phyloP scores from a whole-genome alignment of 2,797 vertebrate genomes.

The Anolis apletophallus region DNA sequence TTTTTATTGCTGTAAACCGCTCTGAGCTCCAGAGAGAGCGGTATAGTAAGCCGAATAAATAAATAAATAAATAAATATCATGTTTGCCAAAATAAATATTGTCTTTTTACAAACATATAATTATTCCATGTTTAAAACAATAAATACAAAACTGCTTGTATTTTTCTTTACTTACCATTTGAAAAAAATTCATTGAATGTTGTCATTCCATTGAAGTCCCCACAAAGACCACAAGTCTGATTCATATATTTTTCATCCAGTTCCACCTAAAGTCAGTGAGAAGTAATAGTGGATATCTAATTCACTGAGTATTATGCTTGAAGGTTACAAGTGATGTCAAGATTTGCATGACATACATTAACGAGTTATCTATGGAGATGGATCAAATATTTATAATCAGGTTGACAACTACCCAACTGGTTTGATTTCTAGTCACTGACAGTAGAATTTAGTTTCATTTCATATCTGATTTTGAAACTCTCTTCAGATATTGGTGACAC shows the following conservation, averaged over 20 bases:
- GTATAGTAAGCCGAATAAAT: too few relatives aligned
- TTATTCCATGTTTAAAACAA: background rate
- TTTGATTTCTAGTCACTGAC: background rate
- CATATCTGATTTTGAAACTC: background rate
- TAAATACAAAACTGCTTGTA: background rate
- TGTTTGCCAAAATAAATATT: constrained; percentile 20
- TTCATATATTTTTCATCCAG: constrained; percentile 83
- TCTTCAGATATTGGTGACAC: background rate
- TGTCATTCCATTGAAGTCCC: constrained; percentile 85
- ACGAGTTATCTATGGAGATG: background rate
- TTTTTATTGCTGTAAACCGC: too few relatives aligned
- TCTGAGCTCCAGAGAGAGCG: too few relatives aligned
- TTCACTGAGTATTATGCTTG: background rate
- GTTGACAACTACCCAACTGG: background rate
- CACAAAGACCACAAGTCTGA: constrained; percentile 88
- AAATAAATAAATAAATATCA: too few relatives aligned
- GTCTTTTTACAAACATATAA: background rate
- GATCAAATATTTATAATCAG: background rate
- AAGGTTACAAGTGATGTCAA: background rate
- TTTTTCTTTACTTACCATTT: constrained; percentile 77
- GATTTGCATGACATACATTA: background rate
- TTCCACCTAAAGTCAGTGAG: constrained; percentile 81
- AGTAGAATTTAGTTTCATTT: background rate
- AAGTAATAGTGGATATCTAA: background rate
- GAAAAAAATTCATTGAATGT: constrained; percentile 81